Percentiles rank a stretch among this genome's conserved stretches.
Evolutionary conservation across 2,113 vertebrate genomes (phyloP).

Genomic region (Lathamus discolor): DNA sequence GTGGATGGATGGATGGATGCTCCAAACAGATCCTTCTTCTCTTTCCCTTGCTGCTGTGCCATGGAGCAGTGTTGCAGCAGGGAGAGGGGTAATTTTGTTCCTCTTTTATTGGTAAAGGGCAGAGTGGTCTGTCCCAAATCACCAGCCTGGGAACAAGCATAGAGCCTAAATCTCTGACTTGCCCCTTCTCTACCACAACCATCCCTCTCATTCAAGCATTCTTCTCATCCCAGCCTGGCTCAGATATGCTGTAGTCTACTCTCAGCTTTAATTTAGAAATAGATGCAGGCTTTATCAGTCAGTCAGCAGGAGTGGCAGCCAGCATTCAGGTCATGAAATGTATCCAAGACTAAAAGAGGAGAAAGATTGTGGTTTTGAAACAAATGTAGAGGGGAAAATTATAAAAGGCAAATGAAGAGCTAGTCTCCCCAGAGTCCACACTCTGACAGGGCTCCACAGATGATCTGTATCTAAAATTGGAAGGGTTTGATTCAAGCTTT

Average conservation of each 20-base stretch:
- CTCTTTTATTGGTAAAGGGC: not conserved
- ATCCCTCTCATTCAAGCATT: not conserved
- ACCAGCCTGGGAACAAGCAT: not conserved
- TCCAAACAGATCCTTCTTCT: not conserved
- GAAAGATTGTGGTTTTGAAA: not conserved
- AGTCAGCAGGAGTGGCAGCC: not conserved
- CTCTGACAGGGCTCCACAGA: not conserved
- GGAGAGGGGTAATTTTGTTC: not conserved
- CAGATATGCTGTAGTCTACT: not conserved
- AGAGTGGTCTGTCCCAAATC: not conserved
- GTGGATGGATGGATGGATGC: not conserved
- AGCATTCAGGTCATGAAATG: not conserved
- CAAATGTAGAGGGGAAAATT: not conserved
- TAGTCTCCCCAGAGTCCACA: not conserved
- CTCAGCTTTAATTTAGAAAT: not conserved
- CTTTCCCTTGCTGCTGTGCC: fast-evolving
- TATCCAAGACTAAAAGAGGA: not conserved
- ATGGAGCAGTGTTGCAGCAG: not conserved
- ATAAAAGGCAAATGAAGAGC: not conserved
- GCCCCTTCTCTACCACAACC: not conserved
- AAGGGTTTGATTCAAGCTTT: constrained; percentile 5
- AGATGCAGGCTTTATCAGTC: not conserved
- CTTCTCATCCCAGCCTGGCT: not conserved
- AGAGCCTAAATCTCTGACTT: not conserved
- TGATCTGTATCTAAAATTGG: not conserved